Evolutionary conservation across 2,113 vertebrate species (phyloP), one percentile per base, ranked within the genome.

Genomic region (Kryptolebias marmoratus): DNA sequence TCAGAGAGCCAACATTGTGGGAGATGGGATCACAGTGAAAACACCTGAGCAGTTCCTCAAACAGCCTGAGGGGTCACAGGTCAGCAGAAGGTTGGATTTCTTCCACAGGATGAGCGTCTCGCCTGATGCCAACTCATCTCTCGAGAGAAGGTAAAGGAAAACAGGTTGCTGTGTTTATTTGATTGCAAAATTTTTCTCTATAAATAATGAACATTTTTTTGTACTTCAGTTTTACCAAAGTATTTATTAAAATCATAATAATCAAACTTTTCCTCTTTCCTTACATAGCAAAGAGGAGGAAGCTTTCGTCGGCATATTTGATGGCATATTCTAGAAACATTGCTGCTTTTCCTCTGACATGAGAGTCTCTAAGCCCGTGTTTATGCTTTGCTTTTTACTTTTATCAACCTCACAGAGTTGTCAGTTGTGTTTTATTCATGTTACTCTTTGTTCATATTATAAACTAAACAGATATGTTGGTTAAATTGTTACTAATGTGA

Each of bases 301-400:
- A 64, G 87, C 91, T 68, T 96, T 96, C 69, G 36, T 95, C 75
- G 95, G 95, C 84, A 96, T 98, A 93, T 97, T 98, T 94, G 96
- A 98, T 95, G 96, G 87, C 2, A 94, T 99, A 90, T 95, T 97
- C 87, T 99, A 94, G 93, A 83, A 30, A 36, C 52, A 32, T 28
- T 39, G 10, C 11, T 32, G 80, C 27, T 56, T 12, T 10, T 3
- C 30, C 7, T 52, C 8, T 78, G 14, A 57, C 10, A 54, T 60
- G 4, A 70, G 45, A 56, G 32, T 64, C 1, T 13, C 52, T 4
- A 48, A 48, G 44, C 16, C 59, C 11, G 67, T 39, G 58, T 50
- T 58, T 60, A 18, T 73, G 56, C n/a, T 82, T 75, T 54, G 5
- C 61, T 48, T 65, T 57, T 18, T 39, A 57, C 1, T 73, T 30